Conservation (phyloP, 2,797 vertebrate species). For the Sebastes oblongus region DNA sequence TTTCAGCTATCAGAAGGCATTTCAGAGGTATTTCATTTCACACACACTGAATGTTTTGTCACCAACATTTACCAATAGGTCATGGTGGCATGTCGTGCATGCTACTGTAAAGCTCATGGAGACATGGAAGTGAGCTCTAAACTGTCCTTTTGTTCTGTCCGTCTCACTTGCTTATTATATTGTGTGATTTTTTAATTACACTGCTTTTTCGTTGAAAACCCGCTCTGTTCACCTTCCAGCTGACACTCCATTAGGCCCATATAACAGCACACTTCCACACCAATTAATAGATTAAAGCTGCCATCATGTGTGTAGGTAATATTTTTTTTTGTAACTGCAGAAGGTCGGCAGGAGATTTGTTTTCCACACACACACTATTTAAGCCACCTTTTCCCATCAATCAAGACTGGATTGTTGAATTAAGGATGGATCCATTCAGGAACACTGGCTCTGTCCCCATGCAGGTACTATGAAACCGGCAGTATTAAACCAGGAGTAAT, state of each 20-base stretch:
- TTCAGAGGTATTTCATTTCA: slow-evolving; percentile 86
- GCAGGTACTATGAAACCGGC: slow-evolving; percentile 99
- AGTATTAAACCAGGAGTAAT: slow-evolving; percentile 99
- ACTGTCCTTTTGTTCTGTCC: slow-evolving; percentile 70
- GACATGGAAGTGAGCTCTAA: slow-evolving; percentile 58
- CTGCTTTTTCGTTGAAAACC: slow-evolving; percentile 52
- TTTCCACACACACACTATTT: slow-evolving; percentile 42
- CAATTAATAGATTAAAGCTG: slow-evolving; percentile 48
- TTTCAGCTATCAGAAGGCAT: slow-evolving; percentile 87
- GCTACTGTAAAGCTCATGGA: slow-evolving; percentile 68
- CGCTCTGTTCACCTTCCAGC: slow-evolving; percentile 63
- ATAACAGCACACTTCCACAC: slow-evolving; percentile 36
- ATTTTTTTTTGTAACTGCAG: slow-evolving; percentile 25
- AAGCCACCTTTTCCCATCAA: slow-evolving; percentile 45
- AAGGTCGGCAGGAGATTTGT: slow-evolving; percentile 48
- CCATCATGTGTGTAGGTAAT: slow-evolving; percentile 43
- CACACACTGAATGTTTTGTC: slow-evolving; percentile 85
- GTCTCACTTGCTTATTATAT: slow-evolving; percentile 70
- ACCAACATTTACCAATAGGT: slow-evolving; percentile 76
- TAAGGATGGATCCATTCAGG: slow-evolving; percentile 58
- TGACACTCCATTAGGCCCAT: slow-evolving; percentile 62
- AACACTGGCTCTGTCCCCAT: slow-evolving; percentile 57
- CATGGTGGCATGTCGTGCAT: slow-evolving; percentile 85
- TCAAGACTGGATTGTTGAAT: slow-evolving; percentile 34
- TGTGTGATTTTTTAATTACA: slow-evolving; percentile 64